Evolutionary conservation across 2,888 invertebrate species (phyloP).

Genomic region (Nematopogon swammerdamellus): DNA sequence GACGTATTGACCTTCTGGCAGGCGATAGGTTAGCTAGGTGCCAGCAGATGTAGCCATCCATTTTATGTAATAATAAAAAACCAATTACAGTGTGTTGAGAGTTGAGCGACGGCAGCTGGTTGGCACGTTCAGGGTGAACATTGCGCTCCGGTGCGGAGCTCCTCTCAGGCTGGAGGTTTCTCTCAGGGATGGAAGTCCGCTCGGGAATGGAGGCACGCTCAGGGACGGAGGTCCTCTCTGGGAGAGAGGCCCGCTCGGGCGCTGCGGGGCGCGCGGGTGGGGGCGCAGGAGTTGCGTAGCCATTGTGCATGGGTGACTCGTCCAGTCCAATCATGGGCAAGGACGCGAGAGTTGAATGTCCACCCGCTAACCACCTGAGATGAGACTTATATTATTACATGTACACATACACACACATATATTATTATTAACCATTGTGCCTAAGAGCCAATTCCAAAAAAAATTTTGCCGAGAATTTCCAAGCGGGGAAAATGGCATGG

Average conservation of each 20-base stretch:
- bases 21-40: too few species aligned
- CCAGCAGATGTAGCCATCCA: too few species aligned
- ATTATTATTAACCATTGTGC: too few species aligned
- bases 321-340: constrained; percentile 73
- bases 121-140: too few species aligned
- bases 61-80: too few species aligned
- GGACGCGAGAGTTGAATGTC: constrained; percentile 69
- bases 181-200: neutral
- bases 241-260: neutral
- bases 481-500: too few species aligned
- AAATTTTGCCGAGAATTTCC: too few species aligned
- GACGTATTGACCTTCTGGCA: too few species aligned
- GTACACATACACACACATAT: too few species aligned
- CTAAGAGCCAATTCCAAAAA: too few species aligned
- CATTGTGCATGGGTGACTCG: constrained; percentile 34
- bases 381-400: neutral
- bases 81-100: too few species aligned
- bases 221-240: neutral
- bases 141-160: neutral
- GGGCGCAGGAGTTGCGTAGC: constrained; percentile 15
- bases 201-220: neutral
- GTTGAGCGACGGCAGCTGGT: too few species aligned
- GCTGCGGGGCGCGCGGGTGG: constrained; percentile 9
- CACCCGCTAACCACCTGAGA: constrained; percentile 61
- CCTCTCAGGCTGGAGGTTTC: neutral